A percentile compares a stretch with the other conserved stretches of the same genome.
Evolutionary conservation across 1,140 invertebrate species (phyloP).

Genomic region (Zaprionus kolodkinae): DNA sequence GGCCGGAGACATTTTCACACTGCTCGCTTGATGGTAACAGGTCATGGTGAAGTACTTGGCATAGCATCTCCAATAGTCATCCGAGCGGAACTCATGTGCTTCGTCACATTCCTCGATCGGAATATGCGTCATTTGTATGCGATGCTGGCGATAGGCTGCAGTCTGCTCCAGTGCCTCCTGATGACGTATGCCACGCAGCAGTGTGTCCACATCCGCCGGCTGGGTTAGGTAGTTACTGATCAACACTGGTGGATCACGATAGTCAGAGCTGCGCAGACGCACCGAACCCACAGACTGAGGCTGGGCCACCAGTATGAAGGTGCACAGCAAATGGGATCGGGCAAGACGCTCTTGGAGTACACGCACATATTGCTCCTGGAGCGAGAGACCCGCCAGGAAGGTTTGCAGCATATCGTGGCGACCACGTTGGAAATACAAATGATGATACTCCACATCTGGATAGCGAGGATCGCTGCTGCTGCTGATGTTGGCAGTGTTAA

Average conservation of each 20-base stretch:
- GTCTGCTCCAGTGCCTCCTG: conserved; percentile 86
- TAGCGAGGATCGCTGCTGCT: conserved; percentile 42
- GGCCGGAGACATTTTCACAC: conserved; percentile 91
- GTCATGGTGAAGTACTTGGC: conserved; percentile 87
- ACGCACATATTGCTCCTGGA: conserved; percentile 51
- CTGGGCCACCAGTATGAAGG: conserved; percentile 89
- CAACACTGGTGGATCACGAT: conserved; percentile 88
- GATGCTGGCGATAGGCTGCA: conserved; percentile 86
- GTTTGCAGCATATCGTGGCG: conserved; percentile 31
- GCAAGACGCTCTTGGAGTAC: conserved; percentile 24
- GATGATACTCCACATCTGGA: conserved; percentile 78
- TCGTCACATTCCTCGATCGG: conserved; percentile 87
- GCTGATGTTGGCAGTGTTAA: conserved; percentile 59
- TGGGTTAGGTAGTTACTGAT: conserved; percentile 89
- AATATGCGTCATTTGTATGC: conserved; percentile 85
- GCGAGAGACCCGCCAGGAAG: conserved; percentile 41
- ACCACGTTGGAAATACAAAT: conserved; percentile 56
- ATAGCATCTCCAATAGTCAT: conserved; percentile 91
- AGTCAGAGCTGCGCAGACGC: conserved; percentile 88
- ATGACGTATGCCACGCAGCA: conserved; percentile 88
- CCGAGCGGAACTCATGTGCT: conserved; percentile 85
- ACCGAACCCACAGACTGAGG: conserved; percentile 90
- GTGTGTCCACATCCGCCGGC: conserved; percentile 87
- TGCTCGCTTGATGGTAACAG: conserved; percentile 89
- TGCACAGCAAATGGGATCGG: conserved; percentile 59